Evolutionary conservation across 2,113 vertebrate species (phyloP).

Genomic region (Ceratotherium simum): DNA sequence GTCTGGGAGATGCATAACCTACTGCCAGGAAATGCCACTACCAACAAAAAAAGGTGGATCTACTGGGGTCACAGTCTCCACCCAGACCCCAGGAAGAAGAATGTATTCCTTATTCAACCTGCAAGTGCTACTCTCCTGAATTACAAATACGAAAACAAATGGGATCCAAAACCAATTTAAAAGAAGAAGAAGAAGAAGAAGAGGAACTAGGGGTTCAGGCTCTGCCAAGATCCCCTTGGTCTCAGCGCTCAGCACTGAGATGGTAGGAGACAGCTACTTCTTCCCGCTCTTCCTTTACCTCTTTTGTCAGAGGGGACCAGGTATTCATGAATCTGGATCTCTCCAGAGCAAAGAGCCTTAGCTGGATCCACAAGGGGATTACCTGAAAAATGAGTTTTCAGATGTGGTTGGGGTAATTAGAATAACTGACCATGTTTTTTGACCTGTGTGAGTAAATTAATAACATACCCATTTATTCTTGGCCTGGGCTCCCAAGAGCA

Average conservation of each 20-base stretch:
- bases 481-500: neutral
- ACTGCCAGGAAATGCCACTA: neutral
- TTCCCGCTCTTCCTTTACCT: no score
- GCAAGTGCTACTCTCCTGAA: neutral
- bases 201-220: neutral
- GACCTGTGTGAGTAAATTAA: neutral
- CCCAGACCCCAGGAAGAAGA: neutral
- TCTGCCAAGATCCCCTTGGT: neutral
- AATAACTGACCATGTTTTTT: neutral
- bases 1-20: neutral
- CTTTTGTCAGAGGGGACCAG: neutral
- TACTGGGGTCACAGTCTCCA: neutral
- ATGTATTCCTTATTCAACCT: neutral
- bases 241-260: neutral
- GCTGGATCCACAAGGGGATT: neutral
- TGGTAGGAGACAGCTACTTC: neutral
- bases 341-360: neutral
- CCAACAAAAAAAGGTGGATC: neutral
- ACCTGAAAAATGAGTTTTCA: neutral
- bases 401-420: neutral
- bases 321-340: neutral
- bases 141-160: neutral
- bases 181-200: neutral
- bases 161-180: neutral
- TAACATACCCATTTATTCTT: conserved; percentile 7